Percentiles rank a stretch among this genome's conserved stretches.
Evolutionary conservation across 2,113 vertebrate genomes (phyloP).

Genomic region (Heteronetta atricapilla): DNA sequence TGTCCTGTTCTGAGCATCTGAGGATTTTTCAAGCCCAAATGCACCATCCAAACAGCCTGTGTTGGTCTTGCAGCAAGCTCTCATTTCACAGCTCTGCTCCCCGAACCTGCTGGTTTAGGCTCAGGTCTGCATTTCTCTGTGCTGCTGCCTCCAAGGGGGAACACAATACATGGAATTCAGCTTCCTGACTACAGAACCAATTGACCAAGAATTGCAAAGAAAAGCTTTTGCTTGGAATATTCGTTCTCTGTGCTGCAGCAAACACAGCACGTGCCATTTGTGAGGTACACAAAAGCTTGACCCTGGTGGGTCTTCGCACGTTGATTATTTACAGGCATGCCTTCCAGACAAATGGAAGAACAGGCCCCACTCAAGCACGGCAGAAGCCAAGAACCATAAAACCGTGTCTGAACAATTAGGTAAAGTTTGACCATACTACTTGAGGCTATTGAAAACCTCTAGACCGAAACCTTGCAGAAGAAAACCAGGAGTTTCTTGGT

Average conservation of each 20-base stretch:
- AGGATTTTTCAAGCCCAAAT: neutral
- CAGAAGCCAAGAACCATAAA: constrained; percentile 40
- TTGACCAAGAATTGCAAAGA: neutral
- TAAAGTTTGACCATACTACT: constrained; percentile 46
- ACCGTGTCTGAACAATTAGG: neutral
- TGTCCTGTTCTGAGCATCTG: neutral
- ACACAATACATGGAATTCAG: neutral
- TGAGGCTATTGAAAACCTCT: constrained; percentile 45
- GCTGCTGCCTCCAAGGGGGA: neutral
- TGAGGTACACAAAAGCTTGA: neutral
- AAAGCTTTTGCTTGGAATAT: neutral
- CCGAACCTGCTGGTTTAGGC: constrained; percentile 9
- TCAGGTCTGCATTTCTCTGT: neutral
- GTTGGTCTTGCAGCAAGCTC: neutral
- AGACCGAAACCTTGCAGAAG: constrained; percentile 44
- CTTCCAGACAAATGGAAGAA: constrained; percentile 32
- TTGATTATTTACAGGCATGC: constrained; percentile 41
- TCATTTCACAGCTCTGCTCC: neutral
- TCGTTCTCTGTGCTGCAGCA: neutral
- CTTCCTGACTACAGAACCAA: neutral
- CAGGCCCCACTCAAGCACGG: neutral
- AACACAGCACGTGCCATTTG: neutral
- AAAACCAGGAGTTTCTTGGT: constrained; percentile 29
- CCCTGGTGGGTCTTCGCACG: neutral
- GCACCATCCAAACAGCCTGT: neutral